Base-by-base conservation (phyloP, 2,113 vertebrate species). In the Chaenogobius annularis region DNA sequence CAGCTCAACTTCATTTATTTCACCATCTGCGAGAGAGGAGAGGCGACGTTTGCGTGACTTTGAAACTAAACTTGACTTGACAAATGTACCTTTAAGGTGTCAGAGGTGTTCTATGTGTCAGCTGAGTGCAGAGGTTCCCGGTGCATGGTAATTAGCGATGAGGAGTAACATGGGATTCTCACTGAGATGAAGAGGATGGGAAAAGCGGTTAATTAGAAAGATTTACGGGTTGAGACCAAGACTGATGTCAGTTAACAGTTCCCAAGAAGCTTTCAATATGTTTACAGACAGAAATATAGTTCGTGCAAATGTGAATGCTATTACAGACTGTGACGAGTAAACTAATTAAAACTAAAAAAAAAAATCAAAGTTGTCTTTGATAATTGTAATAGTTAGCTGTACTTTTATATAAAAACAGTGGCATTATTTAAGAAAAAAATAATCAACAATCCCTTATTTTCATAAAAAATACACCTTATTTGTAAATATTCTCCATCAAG, bases 1-100 rank as follows among this genome's bases (percentile, higher is more conserved):
- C 78, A 80, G 55, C 58, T 4, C 1, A 6, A 66, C 80, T 80
- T 82, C 79, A 74, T 74, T 78, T 70, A 67, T 52, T 78, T 68
- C 19, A 72, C 87, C 90, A 90, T 90, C 87, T 90, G 90, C 81
- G 79, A 69, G n/a, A 61, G 66, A 40, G 59, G 50, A 64, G 23
- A 73, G 56, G 47, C 12, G 23, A 35, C 70, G 73, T 83, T 73
- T 52, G 79, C 69, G 66, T 79, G 77, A 85, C 80, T 87, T 86
- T 83, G 74, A 73, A 81, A 78, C 46, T 17, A 35, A 61, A 35
- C 58, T 59, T 31, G 56, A 31, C 23, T 13, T 59, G 56, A 7
- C 56, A 35, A 15, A 46, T 37, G 75, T 62, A 66, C 35, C 10
- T 68, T n/a, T 62, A 52, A 55, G 69, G 1, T 69, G 72, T 73